Conservation (phyloP, 30 jellyfish, hydroid and myxozoan species). For the Nemopilema nomurai region DNA sequence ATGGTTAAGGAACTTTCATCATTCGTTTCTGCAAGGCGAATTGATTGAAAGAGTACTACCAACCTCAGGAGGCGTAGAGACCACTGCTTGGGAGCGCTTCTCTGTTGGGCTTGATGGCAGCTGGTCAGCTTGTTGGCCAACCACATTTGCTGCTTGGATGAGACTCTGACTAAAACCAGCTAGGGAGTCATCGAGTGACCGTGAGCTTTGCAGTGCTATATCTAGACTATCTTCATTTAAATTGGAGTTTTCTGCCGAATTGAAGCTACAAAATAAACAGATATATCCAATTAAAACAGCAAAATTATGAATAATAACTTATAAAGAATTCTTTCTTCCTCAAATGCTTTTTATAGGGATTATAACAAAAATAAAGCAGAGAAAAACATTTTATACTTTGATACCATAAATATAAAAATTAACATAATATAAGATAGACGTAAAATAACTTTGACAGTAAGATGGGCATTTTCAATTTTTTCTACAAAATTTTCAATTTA, state of each 20-base stretch:
- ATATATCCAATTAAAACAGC: too few relatives aligned
- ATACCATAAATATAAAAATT: background rate
- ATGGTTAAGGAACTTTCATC: too few relatives aligned
- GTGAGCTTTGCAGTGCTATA: conserved; percentile 40
- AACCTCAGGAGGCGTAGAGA: conserved; percentile 15
- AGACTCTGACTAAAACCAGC: conserved; percentile 57
- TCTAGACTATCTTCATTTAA: conserved; percentile 66
- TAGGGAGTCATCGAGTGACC: conserved; percentile 47
- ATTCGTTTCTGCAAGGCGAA: too few relatives aligned
- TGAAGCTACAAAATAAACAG: conserved; percentile 26
- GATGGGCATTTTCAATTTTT: too few relatives aligned
- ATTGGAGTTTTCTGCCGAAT: conserved; percentile 53
- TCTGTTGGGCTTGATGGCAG: conserved; percentile 6
- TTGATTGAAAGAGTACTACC: background rate
- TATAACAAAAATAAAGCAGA: too few relatives aligned
- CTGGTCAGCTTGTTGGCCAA: conserved; percentile 49
- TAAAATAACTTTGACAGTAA: too few relatives aligned
- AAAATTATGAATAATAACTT: background rate
- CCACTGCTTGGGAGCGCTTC: conserved; percentile 1
- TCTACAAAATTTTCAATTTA: too few relatives aligned
- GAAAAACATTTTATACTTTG: too few relatives aligned
- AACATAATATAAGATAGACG: background rate
- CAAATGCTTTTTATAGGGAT: too few relatives aligned
- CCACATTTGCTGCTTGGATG: conserved; percentile 60
- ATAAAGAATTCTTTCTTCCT: background rate